Base-by-base conservation (phyloP, 1,140 invertebrate species). In the Teleogryllus occipitalis region DNA sequence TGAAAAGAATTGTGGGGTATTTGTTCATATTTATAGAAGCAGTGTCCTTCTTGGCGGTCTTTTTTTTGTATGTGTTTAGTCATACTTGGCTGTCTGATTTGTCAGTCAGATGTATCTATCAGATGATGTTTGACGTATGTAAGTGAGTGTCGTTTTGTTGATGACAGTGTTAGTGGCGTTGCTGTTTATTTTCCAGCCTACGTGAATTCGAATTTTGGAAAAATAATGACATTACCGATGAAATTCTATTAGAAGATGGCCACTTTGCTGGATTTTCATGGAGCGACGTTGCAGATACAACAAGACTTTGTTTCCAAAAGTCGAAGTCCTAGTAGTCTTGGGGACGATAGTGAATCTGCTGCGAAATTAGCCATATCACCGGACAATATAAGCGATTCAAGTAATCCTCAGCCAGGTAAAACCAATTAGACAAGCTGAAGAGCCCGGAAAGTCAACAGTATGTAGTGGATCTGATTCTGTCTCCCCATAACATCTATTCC, bases 241-340 rank as follows among this genome's bases (percentile, higher is more conserved):
- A 80, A 39, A 8, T 8, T 49, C n/a, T 76, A 22, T 76, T 80
- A 75, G 79, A 80, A 48, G 80, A 80, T 54, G 54, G 80, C 8
- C 49, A 75, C 0, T 39, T 48, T 15, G 80, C 27, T 8, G n/a
- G 76, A 77, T 80, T 80, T 80, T 54, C 47, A 65, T 21, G 74
- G 80, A 8, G 80, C 80, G 4, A 80, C 80, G 12, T 49, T 80
- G 8, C 75, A 76, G 21, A 80, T 80, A 22, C 80, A 80, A 14
- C 80, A 54, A 8, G 80, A 80, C 46, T 79, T 74, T 48, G 18
- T 18, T 18, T 75, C 47, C 14, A 21, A 65, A 8, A 65, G 78
- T 27, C n/a, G n/a, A 22, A 75, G 78, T 39, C 47, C 78, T 10
- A 79, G 74, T 46, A 79, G 78, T 72, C 0, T 79, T 3, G 77